Conservation (phyloP, 2,113 vertebrate genomes). For the Tupaia chinensis region DNA sequence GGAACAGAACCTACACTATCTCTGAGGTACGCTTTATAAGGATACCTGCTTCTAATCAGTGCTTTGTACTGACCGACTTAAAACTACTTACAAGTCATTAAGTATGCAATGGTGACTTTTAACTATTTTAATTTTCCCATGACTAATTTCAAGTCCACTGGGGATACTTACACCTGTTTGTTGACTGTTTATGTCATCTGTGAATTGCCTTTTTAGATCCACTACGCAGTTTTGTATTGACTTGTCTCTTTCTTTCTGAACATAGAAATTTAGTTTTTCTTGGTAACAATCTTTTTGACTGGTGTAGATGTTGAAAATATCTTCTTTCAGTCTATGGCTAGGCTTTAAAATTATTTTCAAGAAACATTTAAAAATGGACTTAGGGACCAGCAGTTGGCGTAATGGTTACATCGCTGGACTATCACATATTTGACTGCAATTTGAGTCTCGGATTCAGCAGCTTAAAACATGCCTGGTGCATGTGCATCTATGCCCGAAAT, state of each 20-base stretch:
- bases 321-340: no score
- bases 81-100: not conserved
- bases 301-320: no score
- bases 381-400: no score
- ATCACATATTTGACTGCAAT: no score
- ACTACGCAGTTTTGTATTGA: not conserved
- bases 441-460: no score
- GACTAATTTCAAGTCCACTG: not conserved
- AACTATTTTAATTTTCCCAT: not conserved
- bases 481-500: no score
- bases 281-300: not conserved
- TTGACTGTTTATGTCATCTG: not conserved
- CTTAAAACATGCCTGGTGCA: no score
- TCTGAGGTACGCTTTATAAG: no score
- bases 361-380: no score
- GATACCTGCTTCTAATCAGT: not conserved
- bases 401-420: no score
- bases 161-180: not conserved
- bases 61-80: not conserved
- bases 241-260: not conserved
- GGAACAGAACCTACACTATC: no score
- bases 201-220: not conserved
- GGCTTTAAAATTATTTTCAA: no score
- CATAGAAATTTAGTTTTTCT: constrained; percentile 6
- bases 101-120: not conserved